Percentiles rank a stretch among this genome's conserved stretches.
Evolutionary conservation across 2,113 vertebrate species (phyloP).

Genomic region (Gorilla gorilla): DNA sequence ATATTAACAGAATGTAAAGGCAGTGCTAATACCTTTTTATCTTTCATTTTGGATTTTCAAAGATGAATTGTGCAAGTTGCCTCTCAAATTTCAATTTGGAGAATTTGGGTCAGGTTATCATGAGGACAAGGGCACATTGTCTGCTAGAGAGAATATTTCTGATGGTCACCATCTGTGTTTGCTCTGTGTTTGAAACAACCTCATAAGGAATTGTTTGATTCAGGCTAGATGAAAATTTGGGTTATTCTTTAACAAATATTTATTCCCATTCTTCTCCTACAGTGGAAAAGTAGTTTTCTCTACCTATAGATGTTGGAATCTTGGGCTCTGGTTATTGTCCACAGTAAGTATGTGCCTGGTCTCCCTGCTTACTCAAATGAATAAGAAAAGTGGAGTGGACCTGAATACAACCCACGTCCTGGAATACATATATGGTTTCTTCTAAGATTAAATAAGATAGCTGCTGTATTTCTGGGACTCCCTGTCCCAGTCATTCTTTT

Average conservation of each 20-base stretch:
- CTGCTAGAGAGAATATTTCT: not conserved
- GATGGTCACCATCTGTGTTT: not conserved
- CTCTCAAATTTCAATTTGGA: not conserved
- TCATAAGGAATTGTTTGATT: not conserved
- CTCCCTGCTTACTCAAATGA: not conserved
- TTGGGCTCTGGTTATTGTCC: not conserved
- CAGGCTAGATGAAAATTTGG: not conserved
- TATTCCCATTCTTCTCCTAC: not conserved
- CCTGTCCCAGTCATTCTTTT: rapidly evolving
- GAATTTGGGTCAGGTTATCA: not conserved
- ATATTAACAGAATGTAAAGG: not conserved
- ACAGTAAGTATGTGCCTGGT: not conserved
- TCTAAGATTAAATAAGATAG: too few relatives aligned
- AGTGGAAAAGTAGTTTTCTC: not conserved
- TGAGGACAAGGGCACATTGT: not conserved
- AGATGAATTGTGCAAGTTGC: not conserved
- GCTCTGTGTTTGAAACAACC: not conserved
- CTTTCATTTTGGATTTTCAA: not conserved
- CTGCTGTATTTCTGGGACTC: not conserved
- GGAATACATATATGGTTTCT: not conserved
- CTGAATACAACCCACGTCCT: not conserved
- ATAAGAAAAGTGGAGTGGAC: not conserved
- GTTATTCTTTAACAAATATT: not conserved
- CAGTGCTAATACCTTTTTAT: not conserved
- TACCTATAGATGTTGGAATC: not conserved